Conservation (phyloP, 2,797 vertebrate genomes). For the Coilia nasus region DNA sequence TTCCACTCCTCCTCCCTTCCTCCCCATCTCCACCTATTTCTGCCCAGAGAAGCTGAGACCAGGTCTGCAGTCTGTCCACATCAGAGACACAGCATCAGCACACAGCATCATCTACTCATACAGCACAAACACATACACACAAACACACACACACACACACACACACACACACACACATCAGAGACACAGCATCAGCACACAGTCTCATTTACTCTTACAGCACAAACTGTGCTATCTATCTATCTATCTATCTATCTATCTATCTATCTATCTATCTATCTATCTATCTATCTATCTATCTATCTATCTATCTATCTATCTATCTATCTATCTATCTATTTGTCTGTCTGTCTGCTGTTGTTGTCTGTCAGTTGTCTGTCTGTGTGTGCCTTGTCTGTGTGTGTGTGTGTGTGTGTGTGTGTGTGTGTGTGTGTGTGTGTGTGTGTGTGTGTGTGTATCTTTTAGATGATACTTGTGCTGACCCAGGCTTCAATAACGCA, state of each 20-base stretch:
- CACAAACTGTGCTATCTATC: neutral
- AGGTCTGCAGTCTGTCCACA: conserved; percentile 43
- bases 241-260: conserved; percentile 33
- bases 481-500: neutral
- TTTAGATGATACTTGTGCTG: neutral
- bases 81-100: neutral
- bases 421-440: no score
- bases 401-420: no score
- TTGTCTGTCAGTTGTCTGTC: neutral
- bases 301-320: neutral
- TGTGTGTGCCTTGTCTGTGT: no score
- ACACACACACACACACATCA: neutral
- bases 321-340: neutral
- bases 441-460: no score
- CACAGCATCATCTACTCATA: conserved; percentile 10
- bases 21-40: no score
- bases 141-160: neutral
- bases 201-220: no score
- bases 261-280: neutral
- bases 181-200: neutral
- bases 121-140: conserved; percentile 43
- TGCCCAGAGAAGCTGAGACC: conserved; percentile 42
- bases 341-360: neutral
- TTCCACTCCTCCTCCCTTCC: neutral
- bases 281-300: neutral